A percentile compares a stretch with the other conserved stretches of the same genome.
Evolutionary conservation across 2,113 vertebrate species (phyloP).

Genomic region (Nestor notabilis): DNA sequence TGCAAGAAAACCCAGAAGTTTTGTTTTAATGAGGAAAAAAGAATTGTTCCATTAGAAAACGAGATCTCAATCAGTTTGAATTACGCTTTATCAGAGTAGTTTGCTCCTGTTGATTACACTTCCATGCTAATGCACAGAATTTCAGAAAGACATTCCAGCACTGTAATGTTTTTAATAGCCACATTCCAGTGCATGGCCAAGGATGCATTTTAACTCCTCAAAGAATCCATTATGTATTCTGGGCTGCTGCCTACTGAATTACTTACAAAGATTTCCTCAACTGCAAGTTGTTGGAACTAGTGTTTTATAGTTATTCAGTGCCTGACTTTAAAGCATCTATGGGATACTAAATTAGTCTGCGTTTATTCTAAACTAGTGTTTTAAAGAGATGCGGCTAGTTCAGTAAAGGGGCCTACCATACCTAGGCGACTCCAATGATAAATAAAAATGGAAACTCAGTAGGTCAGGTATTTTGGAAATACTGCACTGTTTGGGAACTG

Average conservation of each 20-base stretch:
- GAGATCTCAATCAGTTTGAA: background rate
- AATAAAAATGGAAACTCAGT: background rate
- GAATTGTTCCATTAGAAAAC: background rate
- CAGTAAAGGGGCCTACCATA: background rate
- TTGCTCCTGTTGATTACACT: background rate
- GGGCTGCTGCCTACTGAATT: background rate
- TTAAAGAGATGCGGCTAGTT: background rate
- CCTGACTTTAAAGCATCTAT: background rate
- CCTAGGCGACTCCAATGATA: background rate
- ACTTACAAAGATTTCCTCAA: background rate
- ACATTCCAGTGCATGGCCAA: background rate
- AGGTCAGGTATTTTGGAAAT: background rate
- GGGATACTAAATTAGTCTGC: background rate
- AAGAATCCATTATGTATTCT: background rate
- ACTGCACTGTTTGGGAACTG: background rate
- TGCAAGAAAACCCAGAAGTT: background rate
- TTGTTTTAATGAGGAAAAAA: background rate
- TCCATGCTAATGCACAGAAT: background rate
- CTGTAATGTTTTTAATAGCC: background rate
- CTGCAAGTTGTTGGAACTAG: background rate
- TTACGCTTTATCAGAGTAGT: background rate
- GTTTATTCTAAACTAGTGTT: background rate
- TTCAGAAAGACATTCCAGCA: background rate
- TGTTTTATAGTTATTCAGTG: background rate
- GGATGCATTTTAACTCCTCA: background rate